These are phyloP conservation scores for Pagrus major DNA, from an alignment of 2,113 vertebrate genomes.

Conservation along the genomic window DNA sequence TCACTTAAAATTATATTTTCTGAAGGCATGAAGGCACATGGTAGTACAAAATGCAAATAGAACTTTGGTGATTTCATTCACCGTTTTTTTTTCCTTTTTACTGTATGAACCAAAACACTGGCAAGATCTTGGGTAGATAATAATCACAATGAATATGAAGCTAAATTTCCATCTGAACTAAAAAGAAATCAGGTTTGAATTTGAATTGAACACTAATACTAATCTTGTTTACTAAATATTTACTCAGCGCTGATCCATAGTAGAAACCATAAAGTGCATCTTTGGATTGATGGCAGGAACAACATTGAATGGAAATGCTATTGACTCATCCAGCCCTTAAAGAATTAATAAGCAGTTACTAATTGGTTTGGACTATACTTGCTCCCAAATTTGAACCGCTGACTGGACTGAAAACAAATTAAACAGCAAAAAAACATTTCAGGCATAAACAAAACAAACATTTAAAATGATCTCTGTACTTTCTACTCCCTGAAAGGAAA, in stretches of 20 bases:
- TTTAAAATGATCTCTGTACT: slow-evolving; percentile 58
- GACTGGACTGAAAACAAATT: slow-evolving; percentile 47
- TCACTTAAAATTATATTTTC: too few species aligned
- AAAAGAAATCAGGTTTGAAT: slow-evolving; percentile 29
- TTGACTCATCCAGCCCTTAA: slow-evolving; percentile 35
- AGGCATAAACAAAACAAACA: slow-evolving; percentile 49
- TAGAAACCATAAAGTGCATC: slow-evolving; percentile 78
- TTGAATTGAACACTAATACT: slow-evolving; percentile 25
- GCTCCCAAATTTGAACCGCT: slow-evolving; percentile 53
- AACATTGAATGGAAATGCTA: slow-evolving; percentile 65
- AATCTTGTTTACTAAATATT: slow-evolving; percentile 28
- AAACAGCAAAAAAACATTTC: slow-evolving; percentile 49
- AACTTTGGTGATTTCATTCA: slow-evolving; percentile 52
- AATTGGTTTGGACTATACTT: slow-evolving; percentile 47
- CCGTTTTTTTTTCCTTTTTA: neutral
- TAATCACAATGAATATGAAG: slow-evolving; percentile 62
- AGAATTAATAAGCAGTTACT: slow-evolving; percentile 47
- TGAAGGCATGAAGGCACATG: slow-evolving; percentile 73
- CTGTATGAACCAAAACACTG: slow-evolving; percentile 34
- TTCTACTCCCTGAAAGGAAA: slow-evolving; percentile 34
- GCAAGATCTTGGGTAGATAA: slow-evolving; percentile 14
- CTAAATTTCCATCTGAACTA: slow-evolving; percentile 34
- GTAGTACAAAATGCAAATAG: slow-evolving; percentile 60
- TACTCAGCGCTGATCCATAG: slow-evolving; percentile 34
- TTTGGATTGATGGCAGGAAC: slow-evolving; percentile 60